These are phyloP conservation scores for Pantherophis alleghaniensis DNA, from an alignment of 2,797 vertebrate genomes.

Conservation along the genomic window DNA sequence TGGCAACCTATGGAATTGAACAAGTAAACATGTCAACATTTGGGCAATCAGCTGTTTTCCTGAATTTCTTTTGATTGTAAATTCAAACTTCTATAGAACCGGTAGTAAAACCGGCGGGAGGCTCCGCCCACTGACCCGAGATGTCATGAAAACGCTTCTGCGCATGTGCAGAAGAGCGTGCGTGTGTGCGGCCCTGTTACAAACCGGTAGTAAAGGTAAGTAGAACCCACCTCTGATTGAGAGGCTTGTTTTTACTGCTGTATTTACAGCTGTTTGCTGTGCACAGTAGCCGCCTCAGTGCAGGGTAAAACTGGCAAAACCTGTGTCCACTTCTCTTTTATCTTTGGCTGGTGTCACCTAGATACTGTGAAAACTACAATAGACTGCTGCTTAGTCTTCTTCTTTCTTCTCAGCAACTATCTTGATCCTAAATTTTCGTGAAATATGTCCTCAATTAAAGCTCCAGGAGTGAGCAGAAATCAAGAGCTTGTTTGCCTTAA, in stretches of 20 bases:
- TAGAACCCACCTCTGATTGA: too few relatives aligned
- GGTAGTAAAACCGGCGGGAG: too few relatives aligned
- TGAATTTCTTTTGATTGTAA: neutral
- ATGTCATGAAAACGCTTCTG: too few relatives aligned
- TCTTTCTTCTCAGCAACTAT: neutral
- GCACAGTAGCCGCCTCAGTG: neutral
- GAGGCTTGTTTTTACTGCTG: neutral
- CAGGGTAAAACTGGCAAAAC: neutral
- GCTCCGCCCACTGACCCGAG: too few relatives aligned
- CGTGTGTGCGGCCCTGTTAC: too few relatives aligned
- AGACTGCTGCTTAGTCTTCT: neutral
- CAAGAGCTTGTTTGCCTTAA: neutral
- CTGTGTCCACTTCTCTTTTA: neutral
- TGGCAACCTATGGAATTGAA: neutral
- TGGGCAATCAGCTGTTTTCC: neutral
- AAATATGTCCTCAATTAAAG: neutral
- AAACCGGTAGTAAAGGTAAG: too few relatives aligned
- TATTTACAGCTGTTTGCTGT: neutral
- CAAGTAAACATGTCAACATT: neutral
- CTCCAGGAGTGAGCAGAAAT: neutral
- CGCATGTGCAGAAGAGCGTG: too few relatives aligned
- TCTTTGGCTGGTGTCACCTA: neutral
- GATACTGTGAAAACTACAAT: neutral
- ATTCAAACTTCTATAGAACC: neutral
- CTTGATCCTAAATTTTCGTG: neutral